Base-by-base conservation (phyloP, 2,113 vertebrate species). In the Mirounga angustirostris region DNA sequence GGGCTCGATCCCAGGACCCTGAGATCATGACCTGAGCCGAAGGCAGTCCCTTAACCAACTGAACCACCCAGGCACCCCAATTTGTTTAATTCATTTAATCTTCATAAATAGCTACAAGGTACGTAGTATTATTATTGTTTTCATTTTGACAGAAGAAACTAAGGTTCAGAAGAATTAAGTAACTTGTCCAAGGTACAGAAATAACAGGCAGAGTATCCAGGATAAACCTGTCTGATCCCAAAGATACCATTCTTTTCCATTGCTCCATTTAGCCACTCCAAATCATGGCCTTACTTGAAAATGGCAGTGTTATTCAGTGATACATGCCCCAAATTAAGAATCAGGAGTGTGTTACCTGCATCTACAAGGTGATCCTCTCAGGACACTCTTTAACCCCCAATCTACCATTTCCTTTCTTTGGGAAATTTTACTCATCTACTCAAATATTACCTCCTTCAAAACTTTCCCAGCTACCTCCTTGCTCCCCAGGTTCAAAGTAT, bases 401-500 rank as follows among this genome's bases (percentile, higher is more conserved):
- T 63, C 69, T 61, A 22, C 12, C 71, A 46, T 89, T 79, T 21
- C 33, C 61, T 33, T 26, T 65, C 22, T 73, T 90, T 52, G 7
- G 40, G 50, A 69, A 87, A 69, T 59, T 65, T 36, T 65, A 81
- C 26, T 54, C 9, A 87, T 52, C 11, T 18, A 65, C 8, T 81
- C 86, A 86, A 93, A 65, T 91, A 43, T 81, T 24, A 61, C 26
- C 50, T 59, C 12, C 87, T 95, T 95, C 50, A 28, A 58, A 90
- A 30, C 50, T 52, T 91, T 61, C 9, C 56, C 18, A 80, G 30
- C 26, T 43, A 2, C 40, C 10, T 7, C n/a, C 7, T 8, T 54
- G 15, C 19, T 67, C 65, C 26, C 7, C 52, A 43, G 15, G 33
- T 26, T 28, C 84, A 46, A 78, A 50, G 36, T 43, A 71, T 80